Conservation (phyloP, 2,888 invertebrate genomes). For the Himalopsyche tibetana region DNA sequence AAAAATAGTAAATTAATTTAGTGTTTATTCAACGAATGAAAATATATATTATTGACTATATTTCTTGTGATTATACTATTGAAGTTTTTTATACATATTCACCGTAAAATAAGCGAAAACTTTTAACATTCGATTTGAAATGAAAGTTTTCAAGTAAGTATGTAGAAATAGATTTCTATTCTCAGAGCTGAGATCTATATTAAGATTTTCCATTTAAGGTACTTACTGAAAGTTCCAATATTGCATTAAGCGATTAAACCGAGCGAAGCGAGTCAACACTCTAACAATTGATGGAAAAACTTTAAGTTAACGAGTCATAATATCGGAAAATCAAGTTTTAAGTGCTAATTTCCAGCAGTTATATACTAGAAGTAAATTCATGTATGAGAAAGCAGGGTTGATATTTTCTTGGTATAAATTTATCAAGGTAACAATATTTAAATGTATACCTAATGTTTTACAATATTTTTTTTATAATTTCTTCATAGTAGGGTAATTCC, state of each 20-base stretch:
- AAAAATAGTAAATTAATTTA: too few relatives aligned
- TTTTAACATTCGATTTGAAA: slow-evolving; percentile 5
- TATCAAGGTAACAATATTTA: too few relatives aligned
- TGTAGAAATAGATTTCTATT: slow-evolving; percentile 15
- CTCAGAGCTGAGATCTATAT: not conserved
- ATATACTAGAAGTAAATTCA: too few relatives aligned
- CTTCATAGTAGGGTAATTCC: too few relatives aligned
- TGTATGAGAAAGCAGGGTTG: too few relatives aligned
- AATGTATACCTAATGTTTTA: too few relatives aligned
- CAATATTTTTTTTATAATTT: too few relatives aligned
- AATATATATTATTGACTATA: too few relatives aligned
- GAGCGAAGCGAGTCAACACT: not conserved
- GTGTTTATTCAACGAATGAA: too few relatives aligned
- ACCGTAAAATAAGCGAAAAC: not conserved
- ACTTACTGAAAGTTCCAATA: slow-evolving; percentile 8
- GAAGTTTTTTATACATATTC: too few relatives aligned
- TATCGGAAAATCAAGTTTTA: slow-evolving; percentile 24
- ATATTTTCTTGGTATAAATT: too few relatives aligned
- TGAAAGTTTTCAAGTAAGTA: slow-evolving; percentile 4
- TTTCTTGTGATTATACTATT: too few relatives aligned
- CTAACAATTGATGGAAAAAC: slow-evolving; percentile 5
- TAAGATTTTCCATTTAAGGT: not conserved
- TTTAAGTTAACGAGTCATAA: not conserved
- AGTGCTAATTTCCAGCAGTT: not conserved
- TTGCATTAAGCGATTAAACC: not conserved